Conservation (phyloP, 2,113 vertebrate species). For the Puntigrus tetrazona region DNA sequence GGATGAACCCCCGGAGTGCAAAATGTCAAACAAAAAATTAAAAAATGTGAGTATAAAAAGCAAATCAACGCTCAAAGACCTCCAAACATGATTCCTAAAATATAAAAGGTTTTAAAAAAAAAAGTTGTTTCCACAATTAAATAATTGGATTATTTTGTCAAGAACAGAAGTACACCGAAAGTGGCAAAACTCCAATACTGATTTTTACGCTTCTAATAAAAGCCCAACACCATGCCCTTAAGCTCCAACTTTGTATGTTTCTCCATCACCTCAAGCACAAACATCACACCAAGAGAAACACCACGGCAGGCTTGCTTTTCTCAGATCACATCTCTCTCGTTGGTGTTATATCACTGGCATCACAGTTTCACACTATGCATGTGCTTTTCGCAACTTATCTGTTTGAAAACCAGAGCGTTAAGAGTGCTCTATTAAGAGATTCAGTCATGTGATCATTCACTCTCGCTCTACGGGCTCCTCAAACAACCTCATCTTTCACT, state of each 20-base stretch:
- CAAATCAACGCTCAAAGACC: neutral
- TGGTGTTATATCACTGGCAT: conserved; percentile 24
- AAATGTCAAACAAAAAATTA: neutral
- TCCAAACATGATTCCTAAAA: neutral
- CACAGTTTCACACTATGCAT: conserved; percentile 30
- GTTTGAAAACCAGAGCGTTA: conserved; percentile 9
- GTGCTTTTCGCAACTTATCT: neutral
- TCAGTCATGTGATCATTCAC: conserved; percentile 2
- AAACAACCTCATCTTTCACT: neutral
- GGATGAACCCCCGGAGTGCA: neutral
- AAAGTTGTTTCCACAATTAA: neutral
- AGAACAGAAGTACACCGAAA: neutral
- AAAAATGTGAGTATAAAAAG: neutral
- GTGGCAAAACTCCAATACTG: neutral
- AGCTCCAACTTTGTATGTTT: conserved; percentile 1
- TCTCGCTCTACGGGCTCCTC: neutral
- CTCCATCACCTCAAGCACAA: neutral
- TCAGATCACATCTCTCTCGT: conserved; percentile 10
- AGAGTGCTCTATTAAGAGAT: conserved; percentile 27
- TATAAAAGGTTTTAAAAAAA: neutral
- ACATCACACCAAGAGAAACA: conserved; percentile 10
- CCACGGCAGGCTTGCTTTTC: conserved; percentile 23
- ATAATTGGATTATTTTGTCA: neutral
- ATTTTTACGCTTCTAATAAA: neutral
- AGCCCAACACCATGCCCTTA: neutral